Conservation (phyloP, 2,888 invertebrate species). For the Pristionchus entomophagus region DNA sequence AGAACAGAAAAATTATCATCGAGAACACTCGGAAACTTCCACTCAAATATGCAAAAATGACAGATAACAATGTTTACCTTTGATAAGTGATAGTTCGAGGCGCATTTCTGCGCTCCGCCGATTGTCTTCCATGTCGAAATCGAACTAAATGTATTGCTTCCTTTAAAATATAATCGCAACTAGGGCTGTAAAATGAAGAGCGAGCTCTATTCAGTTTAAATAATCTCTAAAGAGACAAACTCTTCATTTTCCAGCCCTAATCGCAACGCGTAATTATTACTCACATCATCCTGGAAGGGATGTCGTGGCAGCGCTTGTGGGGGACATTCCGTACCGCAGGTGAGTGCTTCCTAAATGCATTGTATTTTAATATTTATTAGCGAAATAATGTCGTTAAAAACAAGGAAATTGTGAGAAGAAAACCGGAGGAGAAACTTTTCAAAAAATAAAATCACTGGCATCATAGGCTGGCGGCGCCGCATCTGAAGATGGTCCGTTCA, state of each 20-base stretch:
- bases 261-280: neutral
- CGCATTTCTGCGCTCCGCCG: neutral
- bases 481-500: neutral
- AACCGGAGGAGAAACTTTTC: too few species aligned
- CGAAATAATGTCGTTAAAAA: neutral
- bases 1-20: too few species aligned
- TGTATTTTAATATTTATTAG: too few species aligned
- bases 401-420: neutral
- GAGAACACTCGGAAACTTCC: too few species aligned
- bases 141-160: neutral
- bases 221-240: neutral
- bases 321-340: neutral
- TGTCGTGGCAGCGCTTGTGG: neutral
- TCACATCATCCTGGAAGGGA: conserved; percentile 12
- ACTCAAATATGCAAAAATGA: too few species aligned
- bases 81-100: neutral
- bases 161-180: too few species aligned
- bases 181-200: too few species aligned
- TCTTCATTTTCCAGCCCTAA: neutral
- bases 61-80: conserved; percentile 4
- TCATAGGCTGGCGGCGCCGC: neutral
- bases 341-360: neutral
- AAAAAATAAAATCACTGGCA: neutral
- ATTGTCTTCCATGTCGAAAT: neutral
- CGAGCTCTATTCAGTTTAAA: neutral